Conservation (phyloP, 1,140 invertebrate genomes). For the Octopus bimaculoides region DNA sequence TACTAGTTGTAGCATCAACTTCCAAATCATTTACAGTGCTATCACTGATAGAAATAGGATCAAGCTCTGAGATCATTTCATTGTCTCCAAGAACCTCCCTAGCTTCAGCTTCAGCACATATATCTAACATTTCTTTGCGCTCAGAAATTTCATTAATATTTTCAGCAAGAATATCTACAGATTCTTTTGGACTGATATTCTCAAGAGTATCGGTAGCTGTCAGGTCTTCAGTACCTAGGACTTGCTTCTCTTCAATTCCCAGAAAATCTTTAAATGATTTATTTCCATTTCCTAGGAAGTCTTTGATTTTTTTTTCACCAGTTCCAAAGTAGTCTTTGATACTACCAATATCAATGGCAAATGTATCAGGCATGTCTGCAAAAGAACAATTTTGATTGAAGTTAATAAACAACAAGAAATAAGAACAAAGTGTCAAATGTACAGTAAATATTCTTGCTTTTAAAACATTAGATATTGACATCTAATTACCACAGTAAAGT, state of each 20-base stretch:
- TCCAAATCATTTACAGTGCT: neutral
- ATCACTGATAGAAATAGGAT: neutral
- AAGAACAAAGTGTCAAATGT: no score
- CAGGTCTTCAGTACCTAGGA: conserved; percentile 8
- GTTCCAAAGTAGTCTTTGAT: neutral
- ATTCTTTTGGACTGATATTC: conserved; percentile 7
- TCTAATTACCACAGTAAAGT: no score
- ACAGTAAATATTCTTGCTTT: no score
- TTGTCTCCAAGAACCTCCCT: neutral
- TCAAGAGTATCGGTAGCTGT: neutral
- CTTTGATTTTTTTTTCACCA: neutral
- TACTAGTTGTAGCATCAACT: neutral
- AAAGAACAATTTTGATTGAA: no score
- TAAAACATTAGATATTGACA: no score
- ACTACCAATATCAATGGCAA: neutral
- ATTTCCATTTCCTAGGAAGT: conserved; percentile 4
- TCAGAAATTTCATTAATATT: conserved; percentile 9
- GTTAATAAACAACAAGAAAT: no score
- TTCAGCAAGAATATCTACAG: conserved; percentile 8
- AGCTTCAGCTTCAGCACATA: neutral
- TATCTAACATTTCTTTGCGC: neutral
- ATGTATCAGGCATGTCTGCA: neutral
- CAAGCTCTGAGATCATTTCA: neutral
- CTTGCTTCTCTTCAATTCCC: neutral
- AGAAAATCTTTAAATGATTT: conserved; percentile 1